Base-by-base conservation (phyloP, 2,113 vertebrate genomes). In the Okapia johnstoni region DNA sequence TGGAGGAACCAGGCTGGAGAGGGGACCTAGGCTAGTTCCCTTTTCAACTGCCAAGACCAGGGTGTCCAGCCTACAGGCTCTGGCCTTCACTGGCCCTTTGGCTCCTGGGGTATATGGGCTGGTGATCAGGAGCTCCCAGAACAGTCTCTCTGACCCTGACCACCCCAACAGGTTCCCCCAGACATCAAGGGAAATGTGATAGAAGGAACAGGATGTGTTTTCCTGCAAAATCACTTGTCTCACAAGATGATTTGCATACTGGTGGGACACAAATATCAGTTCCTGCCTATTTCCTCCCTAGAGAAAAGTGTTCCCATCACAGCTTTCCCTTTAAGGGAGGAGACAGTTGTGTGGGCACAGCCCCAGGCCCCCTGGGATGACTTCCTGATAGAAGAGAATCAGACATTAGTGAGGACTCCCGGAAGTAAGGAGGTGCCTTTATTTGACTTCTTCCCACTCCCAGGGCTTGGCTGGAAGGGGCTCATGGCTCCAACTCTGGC, bases 241-340 rank as follows among this genome's bases (percentile, higher is more conserved):
- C 87, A 40, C 48, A 88, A 77, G 43, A 83, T 93, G 14, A 96
- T 98, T 96, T 97, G 92, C 97, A 97, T 95, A 96, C 83, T 61
- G 60, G 89, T 94, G 36, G 58, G 89, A 96, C 54, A 66, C 52
- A 90, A 81, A 93, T 93, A 70, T 77, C 94, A 90, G 80, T 93
- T 70, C 86, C 80, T 94, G 92, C 50, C 94, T 92, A 83, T 96
- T 98, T 96, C 94, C 97, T 97, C 79, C 90, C 60, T 26, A 46
- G 87, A 88, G 93, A 93, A 88, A 96, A 93, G 77, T 46, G 52
- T 94, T 97, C 86, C 88, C 89, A 66, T 94, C 85, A 95, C 40
- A 85, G 93, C 58, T 88, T 85, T 97, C 83, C 90, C 63, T 77
- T 90, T 19, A 8, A 66, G 58, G 63, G 76, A 84, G 46, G 66